Conservation (phyloP, 2,797 vertebrate species). For the Buphagus erythrorhynchus region DNA sequence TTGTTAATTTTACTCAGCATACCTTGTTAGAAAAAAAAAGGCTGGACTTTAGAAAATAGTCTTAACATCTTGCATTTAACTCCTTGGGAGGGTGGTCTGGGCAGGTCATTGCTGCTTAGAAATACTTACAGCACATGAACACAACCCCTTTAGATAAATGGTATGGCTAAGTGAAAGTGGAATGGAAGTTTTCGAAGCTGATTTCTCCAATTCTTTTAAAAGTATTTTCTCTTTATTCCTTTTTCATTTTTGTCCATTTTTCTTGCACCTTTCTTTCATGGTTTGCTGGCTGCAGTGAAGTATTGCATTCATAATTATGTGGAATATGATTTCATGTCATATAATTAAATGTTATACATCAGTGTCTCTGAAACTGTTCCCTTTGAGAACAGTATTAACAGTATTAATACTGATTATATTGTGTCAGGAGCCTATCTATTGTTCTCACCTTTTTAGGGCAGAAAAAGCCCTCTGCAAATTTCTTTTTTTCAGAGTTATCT, state of each 20-base stretch:
- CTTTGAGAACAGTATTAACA: neutral
- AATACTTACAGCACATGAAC: neutral
- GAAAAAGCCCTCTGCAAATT: neutral
- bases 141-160: neutral
- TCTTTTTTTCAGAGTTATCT: neutral
- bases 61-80: neutral
- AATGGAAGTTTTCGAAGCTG: neutral
- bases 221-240: neutral
- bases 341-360: neutral
- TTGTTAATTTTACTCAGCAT: neutral
- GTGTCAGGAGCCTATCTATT: neutral
- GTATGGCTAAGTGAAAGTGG: neutral
- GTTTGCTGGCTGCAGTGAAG: neutral
- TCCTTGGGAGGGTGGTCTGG: neutral
- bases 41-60: neutral
- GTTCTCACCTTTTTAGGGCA: neutral
- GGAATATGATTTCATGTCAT: neutral
- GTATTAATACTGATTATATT: neutral
- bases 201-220: neutral
- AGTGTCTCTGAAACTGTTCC: neutral
- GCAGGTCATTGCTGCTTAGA: neutral
- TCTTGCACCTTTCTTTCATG: neutral
- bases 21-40: neutral
- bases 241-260: neutral
- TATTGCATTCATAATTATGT: conserved; percentile 12